These are phyloP conservation scores for Macrotis lagotis DNA, from an alignment of 2,113 vertebrate genomes.

Conservation along the genomic window DNA sequence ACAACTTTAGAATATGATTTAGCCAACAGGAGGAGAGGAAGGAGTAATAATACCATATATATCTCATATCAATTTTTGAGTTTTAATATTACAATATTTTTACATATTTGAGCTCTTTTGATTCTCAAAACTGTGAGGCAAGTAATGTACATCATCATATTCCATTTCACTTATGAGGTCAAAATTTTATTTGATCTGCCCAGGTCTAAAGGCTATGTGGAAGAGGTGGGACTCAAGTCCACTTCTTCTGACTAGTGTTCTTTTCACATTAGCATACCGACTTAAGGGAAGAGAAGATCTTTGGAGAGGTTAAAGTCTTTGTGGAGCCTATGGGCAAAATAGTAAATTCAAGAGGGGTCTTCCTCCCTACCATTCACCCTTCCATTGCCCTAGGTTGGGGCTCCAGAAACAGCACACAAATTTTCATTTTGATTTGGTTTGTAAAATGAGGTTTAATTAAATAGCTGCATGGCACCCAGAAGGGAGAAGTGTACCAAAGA, in stretches of 20 bases:
- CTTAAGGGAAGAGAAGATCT: constrained; percentile 12
- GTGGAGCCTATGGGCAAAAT: background rate
- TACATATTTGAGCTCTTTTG: background rate
- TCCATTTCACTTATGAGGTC: background rate
- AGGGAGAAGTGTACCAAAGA: constrained; percentile 67
- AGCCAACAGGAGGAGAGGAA: background rate
- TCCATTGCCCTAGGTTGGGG: background rate
- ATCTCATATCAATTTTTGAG: background rate
- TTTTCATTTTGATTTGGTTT: constrained; percentile 44
- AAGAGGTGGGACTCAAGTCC: background rate
- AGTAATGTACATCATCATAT: background rate
- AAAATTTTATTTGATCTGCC: background rate
- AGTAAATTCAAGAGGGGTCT: background rate
- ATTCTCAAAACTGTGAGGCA: background rate
- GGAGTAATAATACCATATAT: background rate
- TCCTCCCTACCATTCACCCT: background rate
- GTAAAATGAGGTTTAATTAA: constrained; percentile 75
- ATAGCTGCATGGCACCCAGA: constrained; percentile 62
- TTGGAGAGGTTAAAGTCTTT: background rate
- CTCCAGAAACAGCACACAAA: constrained; percentile 58
- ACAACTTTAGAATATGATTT: background rate
- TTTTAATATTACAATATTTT: background rate
- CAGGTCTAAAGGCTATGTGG: background rate
- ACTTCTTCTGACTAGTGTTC: background rate
- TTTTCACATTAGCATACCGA: background rate